A percentile compares a stretch with the other conserved stretches of the same genome.
These are phyloP conservation scores for Poecilia velifera DNA, from an alignment of 2,797 vertebrate genomes.

Conservation along the genomic window DNA sequence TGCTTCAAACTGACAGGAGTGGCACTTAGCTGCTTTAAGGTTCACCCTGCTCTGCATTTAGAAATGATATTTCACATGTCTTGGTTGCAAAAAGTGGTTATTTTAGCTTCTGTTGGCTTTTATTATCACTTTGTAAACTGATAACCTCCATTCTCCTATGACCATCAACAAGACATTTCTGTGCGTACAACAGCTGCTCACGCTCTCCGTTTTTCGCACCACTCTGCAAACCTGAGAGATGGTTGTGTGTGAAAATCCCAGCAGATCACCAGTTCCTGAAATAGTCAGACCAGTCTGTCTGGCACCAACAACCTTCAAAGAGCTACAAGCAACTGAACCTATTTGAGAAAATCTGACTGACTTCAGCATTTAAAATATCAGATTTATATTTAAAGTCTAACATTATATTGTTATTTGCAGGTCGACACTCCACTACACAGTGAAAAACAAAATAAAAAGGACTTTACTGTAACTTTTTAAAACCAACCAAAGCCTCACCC, in stretches of 20 bases:
- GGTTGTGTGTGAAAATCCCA: not conserved
- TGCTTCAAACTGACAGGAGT: not conserved
- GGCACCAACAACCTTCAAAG: not conserved
- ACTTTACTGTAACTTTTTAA: not conserved
- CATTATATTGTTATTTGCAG: not conserved
- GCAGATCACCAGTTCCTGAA: not conserved
- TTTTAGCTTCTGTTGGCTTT: not conserved
- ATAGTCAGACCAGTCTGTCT: not conserved
- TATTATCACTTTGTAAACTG: not conserved
- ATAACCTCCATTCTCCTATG: not conserved
- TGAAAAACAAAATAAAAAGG: not conserved
- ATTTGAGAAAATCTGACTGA: not conserved
- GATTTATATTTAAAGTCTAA: not conserved
- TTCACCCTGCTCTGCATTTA: not conserved
- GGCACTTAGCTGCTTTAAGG: not conserved
- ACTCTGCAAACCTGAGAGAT: not conserved
- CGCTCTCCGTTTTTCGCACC: not conserved
- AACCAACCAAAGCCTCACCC: not conserved
- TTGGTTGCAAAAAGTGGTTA: not conserved
- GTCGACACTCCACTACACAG: not conserved
- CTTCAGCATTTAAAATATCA: not conserved
- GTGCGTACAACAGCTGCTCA: not conserved
- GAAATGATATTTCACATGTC: not conserved
- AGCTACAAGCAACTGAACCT: not conserved
- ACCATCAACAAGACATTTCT: not conserved